Evolutionary conservation across 2,888 invertebrate species (phyloP).

Genomic region (Horisme vitalbata): DNA sequence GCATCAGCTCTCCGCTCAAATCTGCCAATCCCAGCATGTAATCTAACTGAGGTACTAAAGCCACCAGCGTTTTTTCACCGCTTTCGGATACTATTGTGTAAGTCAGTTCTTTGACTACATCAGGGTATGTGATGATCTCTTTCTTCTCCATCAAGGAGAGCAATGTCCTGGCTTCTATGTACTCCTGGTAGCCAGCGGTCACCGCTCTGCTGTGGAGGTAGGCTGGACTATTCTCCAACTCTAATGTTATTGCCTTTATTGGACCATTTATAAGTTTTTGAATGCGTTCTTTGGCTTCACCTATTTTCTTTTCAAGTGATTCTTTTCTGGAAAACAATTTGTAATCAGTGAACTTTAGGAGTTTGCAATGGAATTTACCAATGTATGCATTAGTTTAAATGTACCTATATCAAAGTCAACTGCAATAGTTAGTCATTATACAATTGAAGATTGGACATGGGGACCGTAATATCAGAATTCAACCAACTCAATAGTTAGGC

Average conservation of each 20-base stretch:
- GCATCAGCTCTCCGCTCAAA: conserved; percentile 95
- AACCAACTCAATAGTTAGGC: too few species aligned
- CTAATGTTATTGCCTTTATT: conserved; percentile 85
- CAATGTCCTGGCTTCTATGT: conserved; percentile 92
- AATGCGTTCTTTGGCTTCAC: conserved; percentile 85
- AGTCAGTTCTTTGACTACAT: conserved; percentile 79
- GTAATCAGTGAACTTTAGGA: background rate
- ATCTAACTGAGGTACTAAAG: conserved; percentile 74
- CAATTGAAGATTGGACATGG: too few species aligned
- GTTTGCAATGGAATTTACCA: too few species aligned
- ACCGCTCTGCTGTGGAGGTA: conserved; percentile 70
- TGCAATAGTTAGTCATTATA: too few species aligned
- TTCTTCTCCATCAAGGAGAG: conserved; percentile 86
- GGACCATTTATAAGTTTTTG: conserved; percentile 82
- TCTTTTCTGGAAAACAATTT: conserved; percentile 56
- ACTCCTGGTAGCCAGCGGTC: conserved; percentile 87
- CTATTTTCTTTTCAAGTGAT: conserved; percentile 51
- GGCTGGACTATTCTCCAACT: conserved; percentile 87
- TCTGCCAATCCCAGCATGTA: conserved; percentile 92
- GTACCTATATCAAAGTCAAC: too few species aligned
- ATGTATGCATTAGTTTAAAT: too few species aligned
- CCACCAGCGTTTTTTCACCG: conserved; percentile 47
- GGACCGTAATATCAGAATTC: too few species aligned
- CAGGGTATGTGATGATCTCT: conserved; percentile 83
- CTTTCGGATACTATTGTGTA: conserved; percentile 53